Conservation (phyloP, 2,888 invertebrate genomes). For the Ditula angustiorana region DNA sequence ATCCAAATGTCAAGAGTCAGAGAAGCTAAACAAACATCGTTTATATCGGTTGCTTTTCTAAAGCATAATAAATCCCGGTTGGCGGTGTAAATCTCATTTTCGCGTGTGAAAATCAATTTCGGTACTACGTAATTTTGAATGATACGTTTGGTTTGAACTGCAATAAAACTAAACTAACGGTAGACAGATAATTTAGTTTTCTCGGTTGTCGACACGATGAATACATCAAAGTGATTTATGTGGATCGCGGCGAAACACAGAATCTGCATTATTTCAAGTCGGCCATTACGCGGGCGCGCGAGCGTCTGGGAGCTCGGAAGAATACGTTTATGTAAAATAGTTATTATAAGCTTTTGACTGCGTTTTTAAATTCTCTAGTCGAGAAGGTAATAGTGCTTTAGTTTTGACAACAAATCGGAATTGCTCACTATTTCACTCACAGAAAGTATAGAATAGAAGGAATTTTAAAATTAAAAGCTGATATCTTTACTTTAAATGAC, state of each 20-base stretch:
- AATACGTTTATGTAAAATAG: not conserved
- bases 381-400: not conserved
- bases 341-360: constrained; percentile 3
- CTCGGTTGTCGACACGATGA: constrained; percentile 40
- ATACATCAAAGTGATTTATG: constrained; percentile 49
- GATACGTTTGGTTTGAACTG: constrained; percentile 39
- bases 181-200: constrained; percentile 25
- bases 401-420: not conserved
- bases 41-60: constrained; percentile 28
- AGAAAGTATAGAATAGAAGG: too few species aligned
- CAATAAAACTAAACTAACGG: constrained; percentile 35
- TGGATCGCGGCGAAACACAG: constrained; percentile 1
- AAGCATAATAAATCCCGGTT: constrained; percentile 30
- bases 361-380: not conserved
- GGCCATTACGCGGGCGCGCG: not conserved
- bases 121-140: constrained; percentile 14
- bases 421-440: too few species aligned
- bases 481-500: too few species aligned
- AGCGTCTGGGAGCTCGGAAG: not conserved
- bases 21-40: constrained; percentile 24
- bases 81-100: constrained; percentile 26
- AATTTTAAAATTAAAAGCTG: too few species aligned
- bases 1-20: constrained; percentile 12
- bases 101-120: constrained; percentile 35
- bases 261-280: constrained; percentile 21